phyloP scores from a whole-genome alignment of 2,888 invertebrate genomes.

The Microchrysa polita region DNA sequence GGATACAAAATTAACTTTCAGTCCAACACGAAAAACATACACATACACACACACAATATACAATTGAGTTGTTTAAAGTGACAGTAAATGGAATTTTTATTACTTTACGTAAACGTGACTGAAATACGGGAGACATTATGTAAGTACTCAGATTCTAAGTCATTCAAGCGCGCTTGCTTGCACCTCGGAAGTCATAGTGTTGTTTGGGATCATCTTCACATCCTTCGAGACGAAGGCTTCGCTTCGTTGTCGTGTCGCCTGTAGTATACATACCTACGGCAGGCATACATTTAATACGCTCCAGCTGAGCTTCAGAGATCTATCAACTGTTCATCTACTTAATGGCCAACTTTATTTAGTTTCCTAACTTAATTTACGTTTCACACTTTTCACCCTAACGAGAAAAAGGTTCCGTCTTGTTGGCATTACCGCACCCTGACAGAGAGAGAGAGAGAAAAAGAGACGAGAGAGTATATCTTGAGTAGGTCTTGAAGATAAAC shows the following conservation, averaged over 20 bases:
- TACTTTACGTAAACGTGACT: constrained; percentile 48
- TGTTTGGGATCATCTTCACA: not conserved
- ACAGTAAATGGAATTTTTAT: constrained; percentile 50
- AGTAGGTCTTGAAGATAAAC: not conserved
- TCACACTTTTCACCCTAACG: constrained; percentile 29
- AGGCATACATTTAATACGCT: not conserved
- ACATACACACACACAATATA: not conserved
- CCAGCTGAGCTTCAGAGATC: constrained; percentile 24
- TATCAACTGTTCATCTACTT: constrained; percentile 39
- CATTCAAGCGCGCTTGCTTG: not conserved
- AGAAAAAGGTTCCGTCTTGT: not conserved
- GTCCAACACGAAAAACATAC: not conserved
- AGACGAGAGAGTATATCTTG: no score
- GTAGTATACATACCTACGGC: not conserved
- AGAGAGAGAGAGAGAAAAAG: not conserved
- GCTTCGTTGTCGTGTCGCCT: no score
- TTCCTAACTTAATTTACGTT: constrained; percentile 40
- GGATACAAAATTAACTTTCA: not conserved
- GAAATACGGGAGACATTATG: constrained; percentile 37
- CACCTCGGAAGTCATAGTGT: not conserved
- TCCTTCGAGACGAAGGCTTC: not conserved
- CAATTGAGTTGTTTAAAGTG: constrained; percentile 49
- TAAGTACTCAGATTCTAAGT: not conserved
- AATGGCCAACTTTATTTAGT: constrained; percentile 44
- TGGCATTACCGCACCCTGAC: not conserved